These are phyloP conservation scores for Tetheella fluctuosa DNA, from an alignment of 2,888 invertebrate species.

Conservation along the genomic window DNA sequence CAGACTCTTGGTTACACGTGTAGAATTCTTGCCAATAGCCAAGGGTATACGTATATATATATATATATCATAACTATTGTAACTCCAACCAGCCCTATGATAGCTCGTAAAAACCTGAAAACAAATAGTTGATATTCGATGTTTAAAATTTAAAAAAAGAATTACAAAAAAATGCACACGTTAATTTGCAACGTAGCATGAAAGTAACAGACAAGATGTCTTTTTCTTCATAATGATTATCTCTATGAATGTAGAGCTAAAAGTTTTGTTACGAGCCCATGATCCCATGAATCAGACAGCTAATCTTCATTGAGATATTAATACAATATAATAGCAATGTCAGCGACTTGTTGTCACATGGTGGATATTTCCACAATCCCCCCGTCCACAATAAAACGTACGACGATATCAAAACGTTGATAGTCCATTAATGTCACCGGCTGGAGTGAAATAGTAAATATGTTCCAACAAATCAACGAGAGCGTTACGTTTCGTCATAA, in stretches of 20 bases:
- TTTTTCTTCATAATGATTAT: not conserved
- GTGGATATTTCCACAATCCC: slow-evolving; percentile 38
- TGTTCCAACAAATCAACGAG: slow-evolving; percentile 36
- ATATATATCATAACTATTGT: not conserved
- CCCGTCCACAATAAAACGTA: slow-evolving; percentile 41
- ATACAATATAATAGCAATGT: not conserved
- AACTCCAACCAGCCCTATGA: not conserved
- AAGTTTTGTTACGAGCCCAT: not conserved
- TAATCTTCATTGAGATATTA: slow-evolving; percentile 11
- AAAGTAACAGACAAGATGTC: not conserved
- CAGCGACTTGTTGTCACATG: slow-evolving; percentile 13
- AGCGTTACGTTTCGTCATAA: slow-evolving; percentile 22
- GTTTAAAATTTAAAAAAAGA: not conserved
- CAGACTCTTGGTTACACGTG: not conserved
- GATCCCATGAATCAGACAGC: not conserved
- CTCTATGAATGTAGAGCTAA: not conserved
- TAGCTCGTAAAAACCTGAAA: not conserved
- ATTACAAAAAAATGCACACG: not conserved
- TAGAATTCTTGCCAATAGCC: not conserved
- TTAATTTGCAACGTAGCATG: too few species aligned
- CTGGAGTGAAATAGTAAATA: slow-evolving; percentile 50
- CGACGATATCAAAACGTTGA: slow-evolving; percentile 48
- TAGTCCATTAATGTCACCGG: slow-evolving; percentile 63
- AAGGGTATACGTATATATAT: too few species aligned
- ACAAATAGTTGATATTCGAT: not conserved